Percentiles rank a stretch among this genome's conserved stretches.
Evolutionary conservation across 1,140 invertebrate species (phyloP).

Genomic region (Lucilia cuprina): DNA sequence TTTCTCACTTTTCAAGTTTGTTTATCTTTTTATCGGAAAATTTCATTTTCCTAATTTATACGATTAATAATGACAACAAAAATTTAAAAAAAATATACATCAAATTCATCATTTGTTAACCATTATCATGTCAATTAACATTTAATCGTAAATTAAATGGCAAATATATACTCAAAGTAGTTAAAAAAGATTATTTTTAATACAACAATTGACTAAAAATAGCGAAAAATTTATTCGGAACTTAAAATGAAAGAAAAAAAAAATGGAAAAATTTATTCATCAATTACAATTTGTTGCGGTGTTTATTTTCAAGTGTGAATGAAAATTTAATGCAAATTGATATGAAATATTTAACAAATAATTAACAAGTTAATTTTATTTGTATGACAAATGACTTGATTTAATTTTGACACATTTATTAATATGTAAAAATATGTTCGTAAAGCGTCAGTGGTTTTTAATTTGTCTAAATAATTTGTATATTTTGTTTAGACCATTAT

Average conservation of each 20-base stretch:
- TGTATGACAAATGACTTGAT: background rate
- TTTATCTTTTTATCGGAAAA: no score
- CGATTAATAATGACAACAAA: no score
- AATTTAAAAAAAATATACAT: no score
- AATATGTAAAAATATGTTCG: background rate
- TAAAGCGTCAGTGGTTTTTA: background rate
- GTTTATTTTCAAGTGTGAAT: background rate
- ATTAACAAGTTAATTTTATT: background rate
- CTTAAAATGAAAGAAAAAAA: background rate
- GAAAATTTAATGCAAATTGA: background rate
- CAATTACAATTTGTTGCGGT: background rate
- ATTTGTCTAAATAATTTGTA: background rate
- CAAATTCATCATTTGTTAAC: background rate
- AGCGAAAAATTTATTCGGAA: background rate
- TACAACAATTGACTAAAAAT: background rate
- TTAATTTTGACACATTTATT: conserved; percentile 1
- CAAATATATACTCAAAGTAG: background rate
- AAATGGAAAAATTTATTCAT: background rate
- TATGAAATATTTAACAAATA: background rate
- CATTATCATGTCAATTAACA: background rate
- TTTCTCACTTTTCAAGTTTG: no score
- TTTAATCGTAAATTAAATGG: background rate
- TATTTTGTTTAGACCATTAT: background rate
- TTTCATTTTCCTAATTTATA: no score
- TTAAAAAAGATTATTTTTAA: background rate